These are phyloP conservation scores for Syngnathoides biaculeatus DNA, from an alignment of 2,113 vertebrate genomes.

Conservation along the genomic window DNA sequence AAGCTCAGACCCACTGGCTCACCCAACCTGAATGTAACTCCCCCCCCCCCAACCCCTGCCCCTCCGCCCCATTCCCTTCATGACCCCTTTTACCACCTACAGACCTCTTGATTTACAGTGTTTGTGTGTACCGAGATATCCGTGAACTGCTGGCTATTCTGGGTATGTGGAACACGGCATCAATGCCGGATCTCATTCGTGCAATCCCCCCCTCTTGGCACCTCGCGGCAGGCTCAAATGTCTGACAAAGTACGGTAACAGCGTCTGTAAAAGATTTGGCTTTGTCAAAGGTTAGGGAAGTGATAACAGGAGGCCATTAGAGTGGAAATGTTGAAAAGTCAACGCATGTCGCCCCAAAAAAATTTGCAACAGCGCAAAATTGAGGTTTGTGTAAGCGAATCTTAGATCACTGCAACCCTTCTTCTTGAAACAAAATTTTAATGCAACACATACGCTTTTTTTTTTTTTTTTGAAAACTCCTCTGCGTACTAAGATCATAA, in stretches of 20 bases:
- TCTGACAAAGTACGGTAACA: conserved; percentile 29
- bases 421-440: conserved; percentile 2
- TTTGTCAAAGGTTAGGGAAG: conserved; percentile 29
- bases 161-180: conserved; percentile 62
- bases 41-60: conserved; percentile 11
- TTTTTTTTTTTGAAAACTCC: background rate
- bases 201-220: conserved; percentile 30
- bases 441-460: conserved; percentile 12
- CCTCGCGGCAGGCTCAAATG: conserved; percentile 34
- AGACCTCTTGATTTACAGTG: conserved; percentile 64
- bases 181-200: conserved; percentile 51
- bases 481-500: conserved; percentile 6
- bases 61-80: conserved; percentile 23
- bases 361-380: background rate
- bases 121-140: conserved; percentile 65
- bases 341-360: background rate
- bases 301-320: conserved; percentile 6
- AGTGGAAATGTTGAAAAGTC: background rate
- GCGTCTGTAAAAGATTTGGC: conserved; percentile 37
- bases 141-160: conserved; percentile 63
- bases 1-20: conserved; percentile 22
- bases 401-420: background rate
- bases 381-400: background rate
- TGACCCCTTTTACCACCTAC: conserved; percentile 41
- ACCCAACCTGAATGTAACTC: conserved; percentile 10